Conservation (phyloP, 1,140 invertebrate genomes). For the Glossosoma conforme region DNA sequence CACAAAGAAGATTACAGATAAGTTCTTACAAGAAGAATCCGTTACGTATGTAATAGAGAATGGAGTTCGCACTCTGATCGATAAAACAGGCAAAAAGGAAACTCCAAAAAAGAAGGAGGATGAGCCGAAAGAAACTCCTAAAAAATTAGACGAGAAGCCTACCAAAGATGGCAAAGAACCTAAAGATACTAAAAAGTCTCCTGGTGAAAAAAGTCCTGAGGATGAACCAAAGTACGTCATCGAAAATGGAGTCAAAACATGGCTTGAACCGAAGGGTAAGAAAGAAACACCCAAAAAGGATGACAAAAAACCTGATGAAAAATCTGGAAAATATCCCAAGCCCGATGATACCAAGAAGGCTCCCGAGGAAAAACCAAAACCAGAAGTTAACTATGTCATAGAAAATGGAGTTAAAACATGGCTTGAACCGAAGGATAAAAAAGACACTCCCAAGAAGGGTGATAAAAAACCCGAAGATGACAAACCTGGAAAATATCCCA, state of each 20-base stretch:
- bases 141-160: not conserved
- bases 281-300: not conserved
- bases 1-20: no score
- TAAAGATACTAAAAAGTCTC: not conserved
- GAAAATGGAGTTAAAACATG: constrained; percentile 22
- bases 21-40: not conserved
- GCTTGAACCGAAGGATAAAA: constrained; percentile 6
- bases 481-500: constrained; percentile 3
- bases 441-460: not conserved
- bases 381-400: constrained; percentile 11
- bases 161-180: not conserved
- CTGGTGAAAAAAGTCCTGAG: not conserved
- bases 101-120: not conserved
- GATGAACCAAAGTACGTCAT: constrained; percentile 1
- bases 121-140: not conserved
- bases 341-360: not conserved
- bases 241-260: constrained; percentile 4
- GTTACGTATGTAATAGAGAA: not conserved
- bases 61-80: no score
- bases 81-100: not conserved
- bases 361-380: not conserved
- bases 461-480: constrained; percentile 5
- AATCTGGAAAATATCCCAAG: not conserved
- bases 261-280: constrained; percentile 4
- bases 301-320: constrained; percentile 8